phyloP scores from a whole-genome alignment of 2,888 invertebrate species.

The Volucella zonaria region DNA sequence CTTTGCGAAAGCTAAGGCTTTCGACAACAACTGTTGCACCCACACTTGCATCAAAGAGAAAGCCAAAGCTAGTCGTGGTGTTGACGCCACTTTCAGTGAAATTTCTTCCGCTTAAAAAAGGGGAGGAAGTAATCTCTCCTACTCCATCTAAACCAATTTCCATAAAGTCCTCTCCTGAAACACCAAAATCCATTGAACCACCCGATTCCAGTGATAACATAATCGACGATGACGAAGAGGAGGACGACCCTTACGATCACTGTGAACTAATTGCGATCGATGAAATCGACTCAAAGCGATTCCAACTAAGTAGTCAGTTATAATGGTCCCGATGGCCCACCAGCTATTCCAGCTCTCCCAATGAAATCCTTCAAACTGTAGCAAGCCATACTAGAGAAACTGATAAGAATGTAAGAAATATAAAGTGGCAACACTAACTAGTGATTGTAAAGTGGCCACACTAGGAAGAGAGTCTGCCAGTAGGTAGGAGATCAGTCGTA shows the following conservation, averaged over 20 bases:
- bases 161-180: constrained; percentile 13
- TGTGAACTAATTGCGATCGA: constrained; percentile 61
- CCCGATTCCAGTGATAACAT: not conserved
- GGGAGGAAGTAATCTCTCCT: not conserved
- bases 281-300: constrained; percentile 51
- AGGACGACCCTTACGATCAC: constrained; percentile 74
- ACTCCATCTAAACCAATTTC: not conserved
- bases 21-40: constrained; percentile 26
- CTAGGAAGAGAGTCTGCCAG: no score
- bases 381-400: no score
- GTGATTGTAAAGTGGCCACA: no score
- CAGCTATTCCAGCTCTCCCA: constrained; percentile 6
- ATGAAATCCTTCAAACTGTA: constrained; percentile 76
- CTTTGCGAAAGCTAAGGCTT: constrained; percentile 47
- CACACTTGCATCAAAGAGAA: constrained; percentile 11
- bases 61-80: constrained; percentile 36
- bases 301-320: constrained; percentile 13
- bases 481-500: no score
- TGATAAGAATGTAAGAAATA: no score
- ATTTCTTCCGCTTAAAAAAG: constrained; percentile 1
- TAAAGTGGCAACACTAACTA: no score
- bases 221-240: constrained; percentile 69
- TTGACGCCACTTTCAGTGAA: constrained; percentile 24
- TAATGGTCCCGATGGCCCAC: constrained; percentile 58
- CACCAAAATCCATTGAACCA: constrained; percentile 2